Conservation (phyloP, 2,797 vertebrate genomes). For the Sibirionetta formosa region DNA sequence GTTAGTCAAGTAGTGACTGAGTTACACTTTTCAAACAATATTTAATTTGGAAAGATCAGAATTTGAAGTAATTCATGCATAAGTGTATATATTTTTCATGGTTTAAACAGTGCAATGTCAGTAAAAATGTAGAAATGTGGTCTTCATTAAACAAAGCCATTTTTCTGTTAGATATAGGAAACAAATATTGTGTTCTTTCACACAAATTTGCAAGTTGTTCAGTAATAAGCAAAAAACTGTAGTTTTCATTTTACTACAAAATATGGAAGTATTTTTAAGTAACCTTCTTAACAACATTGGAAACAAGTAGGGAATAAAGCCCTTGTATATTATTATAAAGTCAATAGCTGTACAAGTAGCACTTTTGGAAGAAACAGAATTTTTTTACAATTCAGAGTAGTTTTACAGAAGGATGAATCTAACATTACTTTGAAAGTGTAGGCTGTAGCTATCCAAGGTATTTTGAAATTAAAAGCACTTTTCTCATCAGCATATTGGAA, state of each 20-base stretch:
- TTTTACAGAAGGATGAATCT: neutral
- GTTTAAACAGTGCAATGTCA: neutral
- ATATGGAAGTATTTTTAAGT: neutral
- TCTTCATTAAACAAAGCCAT: neutral
- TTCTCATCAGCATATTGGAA: neutral
- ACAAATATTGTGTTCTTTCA: neutral
- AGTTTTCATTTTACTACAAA: neutral
- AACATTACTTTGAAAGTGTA: neutral
- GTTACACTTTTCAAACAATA: neutral
- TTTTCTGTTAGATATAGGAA: neutral
- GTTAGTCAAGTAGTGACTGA: neutral
- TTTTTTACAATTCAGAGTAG: neutral
- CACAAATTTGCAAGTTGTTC: neutral
- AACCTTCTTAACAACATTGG: neutral
- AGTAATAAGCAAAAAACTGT: neutral
- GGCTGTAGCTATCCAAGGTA: neutral
- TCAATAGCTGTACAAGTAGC: neutral
- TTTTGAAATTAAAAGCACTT: neutral
- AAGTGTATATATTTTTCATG: fast-evolving
- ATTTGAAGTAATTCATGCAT: neutral
- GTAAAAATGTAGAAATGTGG: neutral
- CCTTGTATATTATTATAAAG: neutral
- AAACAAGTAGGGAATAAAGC: neutral
- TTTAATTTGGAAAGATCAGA: neutral
- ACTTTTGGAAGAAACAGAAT: neutral